These are phyloP conservation scores for Psammodynastes pulverulentus DNA, from an alignment of 2,113 vertebrate species.

Conservation along the genomic window DNA sequence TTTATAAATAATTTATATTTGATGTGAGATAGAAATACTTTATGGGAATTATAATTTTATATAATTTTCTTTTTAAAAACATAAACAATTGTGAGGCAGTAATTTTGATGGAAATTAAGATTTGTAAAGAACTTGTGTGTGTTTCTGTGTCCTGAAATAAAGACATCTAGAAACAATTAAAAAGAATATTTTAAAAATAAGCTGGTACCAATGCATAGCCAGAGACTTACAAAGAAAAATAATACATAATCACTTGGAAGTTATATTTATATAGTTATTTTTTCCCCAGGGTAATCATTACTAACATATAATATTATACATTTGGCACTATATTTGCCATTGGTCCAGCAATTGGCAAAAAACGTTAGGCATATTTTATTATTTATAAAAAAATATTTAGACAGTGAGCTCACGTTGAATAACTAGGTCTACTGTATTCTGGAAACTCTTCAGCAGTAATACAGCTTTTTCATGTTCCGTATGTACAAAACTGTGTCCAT, in stretches of 20 bases:
- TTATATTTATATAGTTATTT: constrained; percentile 75
- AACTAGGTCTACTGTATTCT: constrained; percentile 97
- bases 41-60: constrained; percentile 75
- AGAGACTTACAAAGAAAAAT: constrained; percentile 80
- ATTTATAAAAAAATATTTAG: constrained; percentile 90
- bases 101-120: constrained; percentile 82
- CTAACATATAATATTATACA: constrained; percentile 89
- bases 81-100: constrained; percentile 90
- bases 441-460: constrained; percentile 99
- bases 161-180: constrained; percentile 80
- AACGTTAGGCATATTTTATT: constrained; percentile 75
- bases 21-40: constrained; percentile 57
- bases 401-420: constrained; percentile 97
- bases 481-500: constrained; percentile 99
- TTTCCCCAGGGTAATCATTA: constrained; percentile 66
- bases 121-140: constrained; percentile 80
- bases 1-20: not conserved
- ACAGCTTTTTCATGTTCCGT: constrained; percentile 98
- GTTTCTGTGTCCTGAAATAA: constrained; percentile 81
- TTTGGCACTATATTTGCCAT: constrained; percentile 99
- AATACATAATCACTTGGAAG: constrained; percentile 76
- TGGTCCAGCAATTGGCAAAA: constrained; percentile 99
- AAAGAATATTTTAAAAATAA: constrained; percentile 66
- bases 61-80: constrained; percentile 80
- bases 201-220: constrained; percentile 83